phyloP scores from a whole-genome alignment of 2,888 invertebrate species.

The Yponomeuta cagnagella region DNA sequence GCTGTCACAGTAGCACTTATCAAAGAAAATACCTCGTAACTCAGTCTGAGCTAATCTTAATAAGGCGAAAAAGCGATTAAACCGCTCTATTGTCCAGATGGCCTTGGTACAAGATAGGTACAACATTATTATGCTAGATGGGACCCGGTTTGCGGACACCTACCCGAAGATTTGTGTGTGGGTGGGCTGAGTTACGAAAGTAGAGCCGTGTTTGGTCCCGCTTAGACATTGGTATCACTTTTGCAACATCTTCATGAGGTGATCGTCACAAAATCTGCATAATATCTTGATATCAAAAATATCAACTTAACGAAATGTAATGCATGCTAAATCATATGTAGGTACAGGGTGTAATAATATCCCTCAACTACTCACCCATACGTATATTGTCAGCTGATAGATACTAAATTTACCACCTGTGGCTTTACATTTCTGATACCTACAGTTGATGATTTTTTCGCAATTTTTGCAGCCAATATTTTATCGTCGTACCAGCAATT shows the following conservation, averaged over 20 bases:
- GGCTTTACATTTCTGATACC: too few relatives aligned
- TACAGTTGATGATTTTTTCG: too few relatives aligned
- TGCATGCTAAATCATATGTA: too few relatives aligned
- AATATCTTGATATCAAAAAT: background rate
- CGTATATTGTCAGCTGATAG: too few relatives aligned
- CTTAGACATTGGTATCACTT: slow-evolving; percentile 5
- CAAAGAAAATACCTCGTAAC: background rate
- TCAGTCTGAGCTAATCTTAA: slow-evolving; percentile 20
- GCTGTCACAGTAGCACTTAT: background rate
- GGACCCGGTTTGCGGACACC: slow-evolving; percentile 2
- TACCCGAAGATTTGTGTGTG: slow-evolving; percentile 5
- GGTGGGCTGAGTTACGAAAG: slow-evolving; percentile 12
- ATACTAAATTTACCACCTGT: too few relatives aligned
- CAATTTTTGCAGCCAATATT: too few relatives aligned
- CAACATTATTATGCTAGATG: slow-evolving; percentile 46
- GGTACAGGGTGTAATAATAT: too few relatives aligned
- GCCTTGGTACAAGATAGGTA: slow-evolving; percentile 41
- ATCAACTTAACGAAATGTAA: background rate
- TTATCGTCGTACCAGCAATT: too few relatives aligned
- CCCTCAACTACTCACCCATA: too few relatives aligned
- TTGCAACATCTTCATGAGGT: slow-evolving; percentile 4
- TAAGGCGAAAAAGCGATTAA: slow-evolving; percentile 59
- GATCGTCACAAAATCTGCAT: background rate
- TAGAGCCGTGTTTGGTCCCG: slow-evolving; percentile 5
- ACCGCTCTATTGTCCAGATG: slow-evolving; percentile 42